phyloP scores from a whole-genome alignment of 2,113 vertebrate species.

The Cromileptes altivelis region DNA sequence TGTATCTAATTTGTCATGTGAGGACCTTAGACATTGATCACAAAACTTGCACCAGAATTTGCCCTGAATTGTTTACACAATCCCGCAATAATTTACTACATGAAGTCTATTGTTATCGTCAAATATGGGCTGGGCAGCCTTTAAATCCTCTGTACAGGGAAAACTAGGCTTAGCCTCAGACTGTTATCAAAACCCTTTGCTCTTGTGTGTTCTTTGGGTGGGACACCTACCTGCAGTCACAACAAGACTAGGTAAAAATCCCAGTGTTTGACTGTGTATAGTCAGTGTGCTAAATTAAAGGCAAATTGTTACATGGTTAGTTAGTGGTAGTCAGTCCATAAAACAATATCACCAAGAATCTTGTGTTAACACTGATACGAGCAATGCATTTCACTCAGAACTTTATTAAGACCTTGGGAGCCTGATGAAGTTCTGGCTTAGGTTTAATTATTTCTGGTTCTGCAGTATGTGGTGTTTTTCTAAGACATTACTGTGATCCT shows the following conservation, averaged over 20 bases:
- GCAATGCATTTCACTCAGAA: background rate
- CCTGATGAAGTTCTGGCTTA: background rate
- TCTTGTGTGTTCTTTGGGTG: background rate
- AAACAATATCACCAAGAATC: background rate
- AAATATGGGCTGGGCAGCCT: background rate
- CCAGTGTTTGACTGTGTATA: background rate
- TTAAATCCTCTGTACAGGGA: background rate
- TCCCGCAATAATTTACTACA: background rate
- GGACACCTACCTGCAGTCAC: background rate
- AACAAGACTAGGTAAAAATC: background rate
- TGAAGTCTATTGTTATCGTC: too few species aligned
- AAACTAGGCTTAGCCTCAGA: background rate
- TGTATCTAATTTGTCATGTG: too few species aligned
- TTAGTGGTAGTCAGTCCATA: background rate
- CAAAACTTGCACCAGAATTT: background rate
- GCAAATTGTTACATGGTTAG: background rate
- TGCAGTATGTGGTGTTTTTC: too few species aligned
- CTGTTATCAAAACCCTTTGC: background rate
- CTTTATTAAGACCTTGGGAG: background rate
- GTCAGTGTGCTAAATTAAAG: background rate
- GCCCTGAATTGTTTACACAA: background rate
- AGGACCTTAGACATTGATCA: too few species aligned
- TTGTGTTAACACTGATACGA: background rate
- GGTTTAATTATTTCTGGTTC: too few species aligned
- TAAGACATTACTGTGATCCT: background rate